These are phyloP conservation scores for Paraescarpia echinospica DNA, from an alignment of 1,140 invertebrate genomes.

Conservation along the genomic window DNA sequence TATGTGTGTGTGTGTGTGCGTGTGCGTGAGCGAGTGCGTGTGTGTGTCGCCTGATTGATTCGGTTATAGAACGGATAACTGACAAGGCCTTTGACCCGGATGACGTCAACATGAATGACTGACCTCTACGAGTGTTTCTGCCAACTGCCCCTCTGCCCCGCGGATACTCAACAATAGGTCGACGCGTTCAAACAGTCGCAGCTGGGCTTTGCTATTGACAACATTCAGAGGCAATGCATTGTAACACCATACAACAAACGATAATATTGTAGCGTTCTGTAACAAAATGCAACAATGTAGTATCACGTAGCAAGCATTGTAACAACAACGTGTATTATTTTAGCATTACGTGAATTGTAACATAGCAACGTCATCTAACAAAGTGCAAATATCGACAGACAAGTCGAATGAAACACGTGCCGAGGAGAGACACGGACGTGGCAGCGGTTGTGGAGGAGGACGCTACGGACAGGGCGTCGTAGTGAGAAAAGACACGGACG, in stretches of 20 bases:
- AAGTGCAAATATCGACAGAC: not conserved
- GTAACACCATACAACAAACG: not conserved
- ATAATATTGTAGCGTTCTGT: not conserved
- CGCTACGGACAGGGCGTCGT: too few species aligned
- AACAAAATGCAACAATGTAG: not conserved
- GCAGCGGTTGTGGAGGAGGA: too few species aligned
- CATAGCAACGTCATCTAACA: not conserved
- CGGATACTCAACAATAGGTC: constrained; percentile 47
- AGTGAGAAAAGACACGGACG: too few species aligned
- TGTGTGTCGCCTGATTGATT: not conserved
- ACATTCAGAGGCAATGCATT: not conserved
- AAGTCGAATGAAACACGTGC: too few species aligned
- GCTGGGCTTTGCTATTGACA: constrained; percentile 36
- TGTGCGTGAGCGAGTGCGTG: not conserved
- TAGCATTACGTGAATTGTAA: not conserved
- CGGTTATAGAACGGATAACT: too few species aligned
- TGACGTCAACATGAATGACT: not conserved
- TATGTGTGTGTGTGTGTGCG: not conserved
- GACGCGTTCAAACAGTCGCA: constrained; percentile 50
- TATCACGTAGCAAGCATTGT: not conserved
- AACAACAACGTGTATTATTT: too few species aligned
- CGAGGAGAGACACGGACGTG: too few species aligned
- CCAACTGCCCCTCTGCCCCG: constrained; percentile 46
- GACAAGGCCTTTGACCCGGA: too few species aligned
- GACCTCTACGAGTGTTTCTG: constrained; percentile 50